Base-by-base conservation (phyloP, 2,888 invertebrate genomes). In the Abrostola tripartita region DNA sequence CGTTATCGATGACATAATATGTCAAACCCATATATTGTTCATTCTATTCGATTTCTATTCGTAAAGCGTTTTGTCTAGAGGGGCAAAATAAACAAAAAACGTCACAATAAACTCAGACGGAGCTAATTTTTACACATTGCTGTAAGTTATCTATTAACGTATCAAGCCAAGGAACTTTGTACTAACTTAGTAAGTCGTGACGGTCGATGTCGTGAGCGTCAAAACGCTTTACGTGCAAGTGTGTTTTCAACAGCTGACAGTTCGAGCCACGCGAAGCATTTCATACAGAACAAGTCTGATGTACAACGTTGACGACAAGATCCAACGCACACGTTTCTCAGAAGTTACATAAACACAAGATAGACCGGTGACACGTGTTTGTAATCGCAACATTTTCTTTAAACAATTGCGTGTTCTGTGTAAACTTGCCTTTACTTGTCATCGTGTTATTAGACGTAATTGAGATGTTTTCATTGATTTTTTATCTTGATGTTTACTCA, bases 331-430 rank as follows among this genome's bases (percentile, higher is more conserved):
- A 36, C 56, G n/a, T 63, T 74, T 65, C 76, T 65, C 40, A 71
- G 74, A 74, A 76, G 36, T 52, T 42, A 59, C 68, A 69, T 52
- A 69, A 58, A 76, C 65, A 70, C 57, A 68, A 58, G 63, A 60
- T 68, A 54, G 47, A 50, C 62, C 59, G n/a, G 52, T 12, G 65
- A 67, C 65, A 67, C 69, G 56, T 63, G 68, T 76, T 63, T 66
- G 35, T 63, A 68, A 74, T 71, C 66, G 44, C 55, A 54, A 60
- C 38, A 50, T 52, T 66, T 61, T 47, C 59, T 41, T 52, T 52
- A 50, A 65, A 54, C 59, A 60, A 64, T 71, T 57, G 55, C 47
- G 55, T 54, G 57, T 41, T n/a, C 57, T 61, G 59, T 68, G 61
- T 71, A 52, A 52, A 68, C 68, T 68, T 62, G 52, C 38, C 74